Evolutionary conservation across 1,140 invertebrate genomes (phyloP), one percentile per base, ranked within the genome.

Genomic region (Papilio helenus): DNA sequence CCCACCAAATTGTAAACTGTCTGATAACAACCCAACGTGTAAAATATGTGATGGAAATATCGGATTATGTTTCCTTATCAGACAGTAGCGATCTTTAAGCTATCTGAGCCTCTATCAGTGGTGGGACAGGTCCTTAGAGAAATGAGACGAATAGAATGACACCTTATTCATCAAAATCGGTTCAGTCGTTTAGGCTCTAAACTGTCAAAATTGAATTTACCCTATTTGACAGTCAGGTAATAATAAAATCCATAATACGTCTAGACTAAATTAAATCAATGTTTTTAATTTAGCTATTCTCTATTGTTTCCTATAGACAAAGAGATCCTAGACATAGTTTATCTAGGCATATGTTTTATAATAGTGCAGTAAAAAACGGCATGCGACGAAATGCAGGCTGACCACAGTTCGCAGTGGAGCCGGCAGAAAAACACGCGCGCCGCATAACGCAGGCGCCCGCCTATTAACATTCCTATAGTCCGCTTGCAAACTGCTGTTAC

Each of bases 381-480:
- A 85, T 87, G 87, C 82, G 76, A 86, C 84, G 83, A 86, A 88
- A 87, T 85, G 83, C 81, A n/a, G 79, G 77, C 61, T 34, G 49
- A 77, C 83, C 77, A 82, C 83, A 86, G 85, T 85, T 87, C 86
- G 83, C 79, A 72, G 55, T 61, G 65, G 80, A 55, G 23, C 46
- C 73, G 77, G 68, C 81, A 79, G 81, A 81, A 83, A 86, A 89
- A 89, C 83, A 85, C 42, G 42, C 65, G 61, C 76, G 65, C 71
- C 76, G 83, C 88, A 86, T 87, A 86, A 80, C 85, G 81, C 83
- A 85, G 81, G 82, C 82, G 80, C 82, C 79, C 44, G 73, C 81
- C 84, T 84, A 90, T 91, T 93, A 93, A 91, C 84, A 91, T 92
- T 88, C 87, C 82, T 84, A 85, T 84, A 85, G 85, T 86, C 81